These are phyloP conservation scores for Dryoscopus gambensis DNA, from an alignment of 2,113 vertebrate species.

Conservation along the genomic window DNA sequence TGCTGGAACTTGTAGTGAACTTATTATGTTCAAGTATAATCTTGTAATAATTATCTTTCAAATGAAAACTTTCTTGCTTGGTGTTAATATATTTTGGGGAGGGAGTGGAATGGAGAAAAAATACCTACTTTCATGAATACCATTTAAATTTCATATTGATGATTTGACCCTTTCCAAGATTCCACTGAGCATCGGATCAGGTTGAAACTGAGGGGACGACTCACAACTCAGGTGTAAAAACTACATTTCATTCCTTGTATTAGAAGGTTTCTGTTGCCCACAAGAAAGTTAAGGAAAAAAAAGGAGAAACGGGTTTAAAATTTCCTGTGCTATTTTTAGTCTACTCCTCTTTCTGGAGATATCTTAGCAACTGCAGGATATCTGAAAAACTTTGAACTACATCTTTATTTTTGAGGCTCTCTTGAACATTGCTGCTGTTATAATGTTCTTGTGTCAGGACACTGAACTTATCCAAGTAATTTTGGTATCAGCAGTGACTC, in stretches of 20 bases:
- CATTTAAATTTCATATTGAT: background rate
- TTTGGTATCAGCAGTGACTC: background rate
- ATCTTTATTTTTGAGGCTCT: background rate
- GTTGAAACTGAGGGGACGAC: background rate
- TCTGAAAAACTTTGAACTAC: background rate
- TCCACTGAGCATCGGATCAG: background rate
- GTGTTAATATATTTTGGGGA: background rate
- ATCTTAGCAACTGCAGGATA: background rate
- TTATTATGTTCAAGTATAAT: background rate
- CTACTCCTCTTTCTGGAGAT: background rate
- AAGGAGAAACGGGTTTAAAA: background rate
- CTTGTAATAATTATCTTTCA: background rate
- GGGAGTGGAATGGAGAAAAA: background rate
- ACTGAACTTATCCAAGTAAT: background rate
- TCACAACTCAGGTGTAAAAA: background rate
- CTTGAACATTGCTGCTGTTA: background rate
- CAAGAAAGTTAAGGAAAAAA: fast-evolving
- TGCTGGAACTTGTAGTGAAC: background rate
- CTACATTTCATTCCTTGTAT: background rate
- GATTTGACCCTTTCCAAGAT: background rate
- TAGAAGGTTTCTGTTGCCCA: background rate
- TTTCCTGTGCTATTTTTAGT: background rate
- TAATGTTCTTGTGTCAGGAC: background rate
- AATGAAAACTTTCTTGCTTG: background rate
- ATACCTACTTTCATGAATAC: fast-evolving